Conservation (phyloP, 2,888 invertebrate species). For the Lottia scabra region DNA sequence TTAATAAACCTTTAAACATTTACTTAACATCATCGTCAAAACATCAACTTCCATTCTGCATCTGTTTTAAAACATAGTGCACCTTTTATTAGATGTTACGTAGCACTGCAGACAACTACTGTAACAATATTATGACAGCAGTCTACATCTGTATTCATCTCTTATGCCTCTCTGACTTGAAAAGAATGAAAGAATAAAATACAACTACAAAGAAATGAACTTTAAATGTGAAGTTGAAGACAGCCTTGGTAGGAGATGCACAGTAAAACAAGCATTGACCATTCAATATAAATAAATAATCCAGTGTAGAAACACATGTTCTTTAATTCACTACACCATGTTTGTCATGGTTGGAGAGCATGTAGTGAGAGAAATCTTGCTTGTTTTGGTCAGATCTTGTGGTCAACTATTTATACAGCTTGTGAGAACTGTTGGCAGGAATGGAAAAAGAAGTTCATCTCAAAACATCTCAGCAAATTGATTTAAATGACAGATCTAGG, state of each 20-base stretch:
- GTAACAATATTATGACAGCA: too few species aligned
- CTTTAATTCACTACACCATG: background rate
- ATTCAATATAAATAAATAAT: background rate
- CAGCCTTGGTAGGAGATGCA: background rate
- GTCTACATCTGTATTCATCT: too few species aligned
- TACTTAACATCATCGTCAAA: too few species aligned
- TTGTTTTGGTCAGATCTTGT: background rate
- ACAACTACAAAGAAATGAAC: too few species aligned
- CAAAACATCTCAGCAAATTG: background rate
- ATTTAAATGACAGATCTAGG: constrained; percentile 1
- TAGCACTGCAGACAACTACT: too few species aligned
- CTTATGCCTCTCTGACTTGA: too few species aligned
- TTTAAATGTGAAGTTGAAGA: too few species aligned
- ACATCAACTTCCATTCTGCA: too few species aligned
- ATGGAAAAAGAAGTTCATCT: background rate
- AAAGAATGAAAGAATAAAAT: too few species aligned
- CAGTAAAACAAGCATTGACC: background rate
- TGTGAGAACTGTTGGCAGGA: background rate
- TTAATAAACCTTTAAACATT: too few species aligned
- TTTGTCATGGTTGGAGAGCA: background rate
- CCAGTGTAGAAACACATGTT: background rate
- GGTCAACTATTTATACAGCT: constrained; percentile 2
- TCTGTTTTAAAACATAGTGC: too few species aligned
- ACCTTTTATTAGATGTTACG: too few species aligned
- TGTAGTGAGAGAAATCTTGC: background rate